Conservation (phyloP, 2,888 invertebrate species). For the Temnothorax rugatulus region DNA sequence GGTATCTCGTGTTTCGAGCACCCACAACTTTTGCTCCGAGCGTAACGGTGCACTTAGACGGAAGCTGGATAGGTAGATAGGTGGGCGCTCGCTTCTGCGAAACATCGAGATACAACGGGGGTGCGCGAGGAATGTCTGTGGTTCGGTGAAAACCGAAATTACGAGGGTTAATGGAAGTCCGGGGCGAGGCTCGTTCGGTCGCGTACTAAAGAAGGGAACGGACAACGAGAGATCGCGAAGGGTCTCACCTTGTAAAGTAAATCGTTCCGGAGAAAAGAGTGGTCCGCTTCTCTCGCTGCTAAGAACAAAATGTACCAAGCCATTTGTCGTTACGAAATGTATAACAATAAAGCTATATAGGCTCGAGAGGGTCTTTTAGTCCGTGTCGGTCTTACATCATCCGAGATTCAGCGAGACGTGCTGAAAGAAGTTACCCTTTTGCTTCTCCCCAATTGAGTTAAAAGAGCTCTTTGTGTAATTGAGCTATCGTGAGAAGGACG, state of each 20-base stretch:
- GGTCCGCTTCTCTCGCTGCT: neutral
- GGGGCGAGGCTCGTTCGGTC: slow-evolving; percentile 53
- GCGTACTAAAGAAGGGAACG: slow-evolving; percentile 51
- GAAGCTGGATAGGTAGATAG: slow-evolving; percentile 35
- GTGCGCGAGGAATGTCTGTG: slow-evolving; percentile 71
- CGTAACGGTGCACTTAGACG: slow-evolving; percentile 73
- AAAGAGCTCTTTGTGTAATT: neutral
- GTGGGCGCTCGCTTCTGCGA: slow-evolving; percentile 36
- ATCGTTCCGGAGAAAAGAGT: slow-evolving; percentile 52
- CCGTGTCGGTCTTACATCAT: neutral
- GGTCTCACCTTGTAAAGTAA: neutral
- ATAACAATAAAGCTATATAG: slow-evolving; percentile 22
- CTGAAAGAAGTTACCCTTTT: slow-evolving; percentile 3
- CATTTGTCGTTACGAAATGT: neutral
- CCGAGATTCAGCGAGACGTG: slow-evolving; percentile 6
- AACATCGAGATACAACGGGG: slow-evolving; percentile 37
- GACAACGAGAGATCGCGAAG: slow-evolving; percentile 44
- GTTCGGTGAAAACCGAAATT: slow-evolving; percentile 77
- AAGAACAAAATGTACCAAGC: slow-evolving; percentile 33
- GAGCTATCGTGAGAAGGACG: neutral
- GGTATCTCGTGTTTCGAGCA: slow-evolving; percentile 75
- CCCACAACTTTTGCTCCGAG: slow-evolving; percentile 76
- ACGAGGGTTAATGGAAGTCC: slow-evolving; percentile 78
- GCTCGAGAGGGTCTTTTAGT: slow-evolving; percentile 27
- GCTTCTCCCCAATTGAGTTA: neutral